Evolutionary conservation across 1,140 invertebrate genomes (phyloP).

Genomic region (Saccostrea echinata): DNA sequence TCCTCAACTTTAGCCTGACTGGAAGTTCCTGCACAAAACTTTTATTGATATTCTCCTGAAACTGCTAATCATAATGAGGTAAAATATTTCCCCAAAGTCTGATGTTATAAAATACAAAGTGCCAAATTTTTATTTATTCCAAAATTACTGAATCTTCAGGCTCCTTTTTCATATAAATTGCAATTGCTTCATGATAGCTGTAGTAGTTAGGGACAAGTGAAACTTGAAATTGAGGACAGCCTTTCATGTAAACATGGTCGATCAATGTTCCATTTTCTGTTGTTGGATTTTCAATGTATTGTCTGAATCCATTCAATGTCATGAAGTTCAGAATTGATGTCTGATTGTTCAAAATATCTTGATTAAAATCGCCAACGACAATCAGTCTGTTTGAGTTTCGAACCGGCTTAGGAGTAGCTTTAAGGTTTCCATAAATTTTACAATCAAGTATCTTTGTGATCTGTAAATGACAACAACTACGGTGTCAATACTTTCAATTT

Average conservation of each 20-base stretch:
- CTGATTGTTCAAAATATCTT: conserved; percentile 39
- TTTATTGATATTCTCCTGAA: no score
- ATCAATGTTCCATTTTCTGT: conserved; percentile 43
- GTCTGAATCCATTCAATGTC: conserved; percentile 13
- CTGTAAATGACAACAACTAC: no score
- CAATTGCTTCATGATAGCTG: no score
- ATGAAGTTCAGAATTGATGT: background rate
- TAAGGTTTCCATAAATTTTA: conserved; percentile 18
- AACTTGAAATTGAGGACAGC: background rate
- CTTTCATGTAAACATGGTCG: conserved; percentile 47
- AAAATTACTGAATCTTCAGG: no score
- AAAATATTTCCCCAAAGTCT: no score
- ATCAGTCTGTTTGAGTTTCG: conserved; percentile 9
- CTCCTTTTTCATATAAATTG: no score
- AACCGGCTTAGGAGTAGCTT: background rate
- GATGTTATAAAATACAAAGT: no score
- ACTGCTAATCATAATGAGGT: no score
- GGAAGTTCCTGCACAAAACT: no score
- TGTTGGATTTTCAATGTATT: background rate
- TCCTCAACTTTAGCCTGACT: no score
- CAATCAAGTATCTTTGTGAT: no score
- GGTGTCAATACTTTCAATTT: background rate
- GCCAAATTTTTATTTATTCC: no score
- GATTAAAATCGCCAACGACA: conserved; percentile 49
- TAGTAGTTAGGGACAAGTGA: conserved; percentile 32